Evolutionary conservation across 2,113 vertebrate species (phyloP).

Genomic region (Turdus rufiventris): DNA sequence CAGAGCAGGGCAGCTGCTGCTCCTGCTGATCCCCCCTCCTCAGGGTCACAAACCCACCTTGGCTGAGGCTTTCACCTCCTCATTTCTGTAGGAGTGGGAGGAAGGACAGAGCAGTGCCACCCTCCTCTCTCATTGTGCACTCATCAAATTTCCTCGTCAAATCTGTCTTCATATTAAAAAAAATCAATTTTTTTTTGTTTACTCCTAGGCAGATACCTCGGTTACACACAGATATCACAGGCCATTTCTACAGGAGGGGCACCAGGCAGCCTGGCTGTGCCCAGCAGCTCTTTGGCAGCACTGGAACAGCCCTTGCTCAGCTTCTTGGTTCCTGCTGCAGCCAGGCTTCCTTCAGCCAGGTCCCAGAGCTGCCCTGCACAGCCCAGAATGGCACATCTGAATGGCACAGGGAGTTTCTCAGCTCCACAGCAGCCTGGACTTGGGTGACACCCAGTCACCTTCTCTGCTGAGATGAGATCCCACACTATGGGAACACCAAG

Average conservation of each 20-base stretch:
- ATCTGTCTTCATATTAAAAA: background rate
- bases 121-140: background rate
- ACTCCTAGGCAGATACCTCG: background rate
- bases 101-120: background rate
- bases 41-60: background rate
- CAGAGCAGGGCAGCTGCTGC: fast-evolving
- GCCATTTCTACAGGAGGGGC: background rate
- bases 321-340: background rate
- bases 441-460: fast-evolving
- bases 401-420: background rate
- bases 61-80: background rate
- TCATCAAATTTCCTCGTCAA: background rate
- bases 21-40: background rate
- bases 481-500: fast-evolving
- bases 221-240: background rate
- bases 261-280: background rate
- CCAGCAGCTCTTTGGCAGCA: background rate
- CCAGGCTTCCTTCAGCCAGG: background rate
- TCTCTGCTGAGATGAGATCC: background rate
- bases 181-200: no score
- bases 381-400: background rate
- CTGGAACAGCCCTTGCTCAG: background rate
- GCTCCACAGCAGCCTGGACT: background rate
- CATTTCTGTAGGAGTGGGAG: background rate
- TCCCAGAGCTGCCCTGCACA: background rate